Conservation (phyloP, 2,113 vertebrate species). For the Mustelus asterias region DNA sequence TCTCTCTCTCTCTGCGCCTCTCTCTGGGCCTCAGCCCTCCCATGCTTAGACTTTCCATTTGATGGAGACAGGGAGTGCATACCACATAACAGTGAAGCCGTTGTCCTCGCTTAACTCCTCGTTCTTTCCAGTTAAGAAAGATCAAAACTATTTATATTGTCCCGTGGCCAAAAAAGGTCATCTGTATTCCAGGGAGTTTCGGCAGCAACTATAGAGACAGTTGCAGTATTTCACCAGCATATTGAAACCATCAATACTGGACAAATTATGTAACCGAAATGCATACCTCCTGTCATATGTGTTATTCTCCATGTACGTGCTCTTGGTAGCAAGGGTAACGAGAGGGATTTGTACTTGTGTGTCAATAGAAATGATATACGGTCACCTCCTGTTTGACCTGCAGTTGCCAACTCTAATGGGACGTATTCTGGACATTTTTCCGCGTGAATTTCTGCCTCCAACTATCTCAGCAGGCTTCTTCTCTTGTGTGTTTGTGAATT, state of each 20-base stretch:
- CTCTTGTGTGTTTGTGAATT: neutral
- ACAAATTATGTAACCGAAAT: neutral
- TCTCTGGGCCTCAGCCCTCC: neutral
- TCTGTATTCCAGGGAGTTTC: neutral
- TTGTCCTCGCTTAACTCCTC: neutral
- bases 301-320: neutral
- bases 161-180: neutral
- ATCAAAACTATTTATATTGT: conserved; percentile 20
- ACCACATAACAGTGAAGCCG: neutral
- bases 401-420: neutral
- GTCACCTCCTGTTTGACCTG: neutral
- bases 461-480: neutral
- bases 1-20: neutral
- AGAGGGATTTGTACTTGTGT: neutral
- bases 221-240: neutral
- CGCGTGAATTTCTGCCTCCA: neutral
- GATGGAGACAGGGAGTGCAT: neutral
- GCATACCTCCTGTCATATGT: neutral
- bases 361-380: neutral
- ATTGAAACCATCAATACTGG: neutral
- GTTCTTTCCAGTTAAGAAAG: conserved; percentile 3
- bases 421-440: neutral
- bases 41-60: neutral
- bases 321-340: too few relatives aligned
- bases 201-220: neutral